Evolutionary conservation across 2,113 vertebrate species (phyloP), one percentile per base, ranked within the genome.

Genomic region (Chamaetylas fuelleborni): DNA sequence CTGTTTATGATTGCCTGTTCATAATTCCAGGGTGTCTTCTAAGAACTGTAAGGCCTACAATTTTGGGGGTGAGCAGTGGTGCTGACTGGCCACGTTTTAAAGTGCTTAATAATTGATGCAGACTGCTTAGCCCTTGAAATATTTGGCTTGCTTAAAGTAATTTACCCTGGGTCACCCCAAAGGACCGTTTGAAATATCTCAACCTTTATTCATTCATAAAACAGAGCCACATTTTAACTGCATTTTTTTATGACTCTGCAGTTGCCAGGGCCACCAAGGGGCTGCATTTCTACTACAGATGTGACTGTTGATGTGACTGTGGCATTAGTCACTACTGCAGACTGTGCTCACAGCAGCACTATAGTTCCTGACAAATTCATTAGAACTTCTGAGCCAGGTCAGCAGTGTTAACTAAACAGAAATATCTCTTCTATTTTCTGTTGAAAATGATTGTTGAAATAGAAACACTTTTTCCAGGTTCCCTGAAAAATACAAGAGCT

Each of bases 401-500:
- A 83, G 48, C 18, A 71, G 19, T 48, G 28, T 71, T 64, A 78
- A 66, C 11, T 70, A 51, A 77, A 11, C 42, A 88, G 71, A 89
- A 93, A 70, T 26, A 26, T 10, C 16, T 80, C 58, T 80, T 67
- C 34, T 14, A 5, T 78, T 81, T 95, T 92, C 65, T 90, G 57
- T n/a, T n/a, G n/a, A n/a, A n/a, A n/a, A 22, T 31, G 47, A 69
- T 50, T 86, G 25, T 81, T 88, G 76, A 90, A 90, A 82, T 16
- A 73, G 29, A 93, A 92, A 90, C 14, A 53, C 6, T 92, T 95
- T 90, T 88, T 84, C 61, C 43, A 81, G n/a, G n/a, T 67, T 90
- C 48, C 14, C n/a, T 86, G 72, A 86, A 60, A 87, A 93, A 92
- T 33, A 26, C n/a, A 77, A 60, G 61, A 71, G 26, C 67, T 83